Evolutionary conservation across 2,113 vertebrate genomes (phyloP), one percentile per base, ranked within the genome.

Genomic region (Carlito syrichta): DNA sequence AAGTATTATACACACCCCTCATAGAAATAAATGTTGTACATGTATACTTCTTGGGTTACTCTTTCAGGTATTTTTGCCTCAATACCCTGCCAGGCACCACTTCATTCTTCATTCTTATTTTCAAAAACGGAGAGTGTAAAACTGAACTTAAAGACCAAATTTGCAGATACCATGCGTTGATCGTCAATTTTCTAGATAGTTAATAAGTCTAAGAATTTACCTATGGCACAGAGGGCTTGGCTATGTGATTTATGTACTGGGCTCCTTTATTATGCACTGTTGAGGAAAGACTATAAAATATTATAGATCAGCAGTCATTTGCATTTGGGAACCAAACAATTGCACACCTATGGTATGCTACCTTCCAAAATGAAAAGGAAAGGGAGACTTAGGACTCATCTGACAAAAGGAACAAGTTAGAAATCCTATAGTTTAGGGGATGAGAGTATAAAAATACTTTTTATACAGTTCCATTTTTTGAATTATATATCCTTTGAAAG

Each of bases 241-340:
- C 22, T 38, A 8, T 91, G 45, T 89, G 78, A 97, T 93, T 89
- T 69, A 83, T 66, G 45, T 93, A 25, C 9, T 95, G 5, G 43
- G 45, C 95, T 93, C 88, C 25, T 35, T 12, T 73, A 63, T 90
- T 96, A 95, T 60, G 35, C 52, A 91, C 0, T 1, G n/a, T 84
- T 83, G 27, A 81, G 83, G 97, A 96, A 74, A 96, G 12, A 96
- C 79, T 94, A 83, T 93, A 86, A 97, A 95, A 93, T 95, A 25
- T 84, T 92, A 62, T 58, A 95, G n/a, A 17, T 22, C 27, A 25
- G 6, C 40, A 97, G 23, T 3, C 35, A 73, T 92, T 92, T 98
- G 40, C 52, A 96, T 96, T 95, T 97, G 52, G 91, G 86, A 97
- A 68, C 4, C 7, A 90, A 94, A 45, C 35, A 56, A 89, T 94